phyloP scores from a whole-genome alignment of 1,140 invertebrate genomes.

The Lordiphosa stackelbergi region DNA sequence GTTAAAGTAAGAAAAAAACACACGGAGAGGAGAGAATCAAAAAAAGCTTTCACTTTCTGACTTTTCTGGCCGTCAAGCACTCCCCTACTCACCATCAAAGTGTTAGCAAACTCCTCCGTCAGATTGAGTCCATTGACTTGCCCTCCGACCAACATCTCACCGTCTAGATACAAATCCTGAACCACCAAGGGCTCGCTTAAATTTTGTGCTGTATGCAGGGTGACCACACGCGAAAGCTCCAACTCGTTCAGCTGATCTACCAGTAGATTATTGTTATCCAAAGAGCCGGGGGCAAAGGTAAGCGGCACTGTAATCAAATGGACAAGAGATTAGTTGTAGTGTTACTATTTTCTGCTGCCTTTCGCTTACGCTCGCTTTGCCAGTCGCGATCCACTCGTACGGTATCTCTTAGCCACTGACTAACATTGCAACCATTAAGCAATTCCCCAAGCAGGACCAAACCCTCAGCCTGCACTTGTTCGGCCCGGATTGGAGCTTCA shows the following conservation, averaged over 20 bases:
- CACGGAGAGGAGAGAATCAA: too few species aligned
- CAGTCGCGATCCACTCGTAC: conserved; percentile 53
- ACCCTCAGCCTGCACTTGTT: conserved; percentile 10
- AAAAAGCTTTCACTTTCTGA: too few species aligned
- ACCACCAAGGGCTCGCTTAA: conserved; percentile 25
- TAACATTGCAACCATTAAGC: conserved; percentile 52
- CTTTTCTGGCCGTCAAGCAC: too few species aligned
- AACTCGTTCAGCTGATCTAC: conserved; percentile 52
- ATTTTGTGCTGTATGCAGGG: conserved; percentile 52
- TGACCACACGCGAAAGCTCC: conserved; percentile 47
- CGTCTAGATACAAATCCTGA: conserved; percentile 47
- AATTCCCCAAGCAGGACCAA: conserved; percentile 21
- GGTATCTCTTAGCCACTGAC: conserved; percentile 56
- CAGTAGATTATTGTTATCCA: conserved; percentile 48
- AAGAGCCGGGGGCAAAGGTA: conserved; percentile 35
- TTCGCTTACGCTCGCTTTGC: conserved; percentile 18
- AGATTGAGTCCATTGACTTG: conserved; percentile 50
- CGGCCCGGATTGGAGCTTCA: conserved; percentile 23
- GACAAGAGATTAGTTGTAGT: neutral
- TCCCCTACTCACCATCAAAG: conserved; percentile 60
- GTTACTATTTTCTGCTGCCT: too few species aligned
- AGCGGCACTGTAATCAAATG: conserved; percentile 23
- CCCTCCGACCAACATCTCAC: conserved; percentile 25
- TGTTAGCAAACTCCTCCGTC: conserved; percentile 54
- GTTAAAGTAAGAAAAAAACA: too few species aligned